A percentile compares a stretch with the other conserved stretches of the same genome.
These are phyloP conservation scores for Drosophila prostipennis DNA, from an alignment of 2,888 invertebrate genomes.

Conservation along the genomic window DNA sequence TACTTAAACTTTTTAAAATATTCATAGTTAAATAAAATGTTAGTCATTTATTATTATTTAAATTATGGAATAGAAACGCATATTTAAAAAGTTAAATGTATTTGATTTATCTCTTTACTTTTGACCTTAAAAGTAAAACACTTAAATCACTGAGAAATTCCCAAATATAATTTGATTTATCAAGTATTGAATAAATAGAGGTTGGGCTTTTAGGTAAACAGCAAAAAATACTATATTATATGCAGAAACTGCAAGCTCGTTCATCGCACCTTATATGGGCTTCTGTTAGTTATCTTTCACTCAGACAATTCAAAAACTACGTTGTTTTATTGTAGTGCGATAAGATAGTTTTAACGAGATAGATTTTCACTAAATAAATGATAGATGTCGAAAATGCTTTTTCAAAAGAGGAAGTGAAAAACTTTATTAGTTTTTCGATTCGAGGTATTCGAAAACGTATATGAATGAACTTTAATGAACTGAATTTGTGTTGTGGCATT, in stretches of 20 bases:
- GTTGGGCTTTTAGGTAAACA: too few relatives aligned
- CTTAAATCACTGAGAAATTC: too few relatives aligned
- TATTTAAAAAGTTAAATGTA: too few relatives aligned
- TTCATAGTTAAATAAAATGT: background rate
- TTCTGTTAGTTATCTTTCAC: background rate
- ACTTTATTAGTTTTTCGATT: too few relatives aligned
- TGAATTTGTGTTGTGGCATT: conserved; percentile 4
- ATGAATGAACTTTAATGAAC: background rate
- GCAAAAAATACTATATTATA: background rate
- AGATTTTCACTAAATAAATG: background rate
- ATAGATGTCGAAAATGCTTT: background rate
- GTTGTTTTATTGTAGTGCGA: background rate
- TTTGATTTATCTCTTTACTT: too few relatives aligned
- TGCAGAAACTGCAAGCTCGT: background rate
- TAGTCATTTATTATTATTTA: too few relatives aligned
- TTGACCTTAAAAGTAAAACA: too few relatives aligned
- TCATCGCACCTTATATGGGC: conserved; percentile 2
- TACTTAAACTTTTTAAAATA: too few relatives aligned
- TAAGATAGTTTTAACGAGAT: background rate
- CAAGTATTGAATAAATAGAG: too few relatives aligned
- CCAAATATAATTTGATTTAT: too few relatives aligned
- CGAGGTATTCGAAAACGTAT: too few relatives aligned
- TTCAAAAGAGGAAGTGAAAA: background rate
- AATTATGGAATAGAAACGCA: too few relatives aligned
- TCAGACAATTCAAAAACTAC: conserved; percentile 2